phyloP scores from a whole-genome alignment of 2,888 invertebrate genomes.

The Portevinia maculata region DNA sequence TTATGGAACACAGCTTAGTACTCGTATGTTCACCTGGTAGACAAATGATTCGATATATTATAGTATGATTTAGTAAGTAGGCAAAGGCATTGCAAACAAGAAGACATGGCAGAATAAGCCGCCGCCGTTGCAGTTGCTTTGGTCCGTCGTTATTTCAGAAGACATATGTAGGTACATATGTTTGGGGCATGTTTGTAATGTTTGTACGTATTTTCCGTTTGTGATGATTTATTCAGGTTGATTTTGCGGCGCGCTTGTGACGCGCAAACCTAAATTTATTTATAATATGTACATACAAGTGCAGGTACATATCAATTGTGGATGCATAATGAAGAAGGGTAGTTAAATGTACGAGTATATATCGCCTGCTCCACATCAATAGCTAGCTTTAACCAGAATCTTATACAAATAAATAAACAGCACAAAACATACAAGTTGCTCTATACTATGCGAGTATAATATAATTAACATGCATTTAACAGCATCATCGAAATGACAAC shows the following conservation, averaged over 20 bases:
- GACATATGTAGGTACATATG: conserved; percentile 22
- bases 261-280: conserved; percentile 64
- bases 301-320: conserved; percentile 27
- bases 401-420: conserved; percentile 69
- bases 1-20: conserved; percentile 44
- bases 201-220: conserved; percentile 49
- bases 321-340: conserved; percentile 49
- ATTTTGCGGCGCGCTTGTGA: conserved; percentile 65
- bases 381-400: conserved; percentile 60
- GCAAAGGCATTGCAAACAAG: conserved; percentile 68
- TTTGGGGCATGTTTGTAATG: conserved; percentile 23
- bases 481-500: conserved; percentile 67
- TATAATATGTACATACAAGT: conserved; percentile 21
- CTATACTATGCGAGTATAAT: conserved; percentile 34
- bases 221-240: conserved; percentile 67
- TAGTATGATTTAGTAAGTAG: conserved; percentile 71
- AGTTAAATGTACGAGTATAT: conserved; percentile 4
- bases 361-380: conserved; percentile 17
- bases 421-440: background rate
- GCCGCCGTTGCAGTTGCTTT: conserved; percentile 3
- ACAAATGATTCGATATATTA: conserved; percentile 65
- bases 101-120: conserved; percentile 43
- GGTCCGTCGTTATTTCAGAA: background rate
- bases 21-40: conserved; percentile 33
- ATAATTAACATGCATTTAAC: conserved; percentile 69